These are phyloP conservation scores for Nipponia nippon DNA, from an alignment of 2,113 vertebrate species.

Conservation along the genomic window DNA sequence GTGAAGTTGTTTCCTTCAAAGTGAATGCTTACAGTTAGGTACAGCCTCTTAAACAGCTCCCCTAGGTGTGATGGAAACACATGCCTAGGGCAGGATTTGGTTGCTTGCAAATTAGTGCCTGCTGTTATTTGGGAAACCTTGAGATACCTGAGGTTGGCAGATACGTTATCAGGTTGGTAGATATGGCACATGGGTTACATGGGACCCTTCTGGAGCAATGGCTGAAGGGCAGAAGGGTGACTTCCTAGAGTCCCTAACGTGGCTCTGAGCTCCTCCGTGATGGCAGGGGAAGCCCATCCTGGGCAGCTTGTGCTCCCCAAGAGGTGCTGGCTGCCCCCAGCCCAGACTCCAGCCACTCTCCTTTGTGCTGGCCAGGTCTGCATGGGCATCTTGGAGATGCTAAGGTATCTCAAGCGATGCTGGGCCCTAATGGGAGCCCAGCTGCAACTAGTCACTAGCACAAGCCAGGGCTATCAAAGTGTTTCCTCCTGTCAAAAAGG, in stretches of 20 bases:
- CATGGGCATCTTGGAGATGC: accelerated
- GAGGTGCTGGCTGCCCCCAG: neutral
- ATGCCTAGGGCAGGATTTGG: neutral
- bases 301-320: neutral
- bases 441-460: accelerated
- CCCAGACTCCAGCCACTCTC: neutral
- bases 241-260: accelerated
- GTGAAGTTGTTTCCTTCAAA: neutral
- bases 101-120: neutral
- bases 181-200: neutral
- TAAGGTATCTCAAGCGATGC: neutral
- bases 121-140: neutral
- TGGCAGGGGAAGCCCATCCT: neutral
- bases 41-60: neutral
- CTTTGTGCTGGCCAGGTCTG: neutral
- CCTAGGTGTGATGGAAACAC: neutral
- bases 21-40: neutral
- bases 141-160: neutral
- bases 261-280: neutral
- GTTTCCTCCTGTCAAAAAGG: neutral
- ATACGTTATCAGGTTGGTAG: neutral
- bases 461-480: neutral
- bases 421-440: neutral
- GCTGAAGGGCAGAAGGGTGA: neutral
- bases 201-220: neutral